Conservation (phyloP, 2,888 invertebrate species). For the Cantharis lateralis region DNA sequence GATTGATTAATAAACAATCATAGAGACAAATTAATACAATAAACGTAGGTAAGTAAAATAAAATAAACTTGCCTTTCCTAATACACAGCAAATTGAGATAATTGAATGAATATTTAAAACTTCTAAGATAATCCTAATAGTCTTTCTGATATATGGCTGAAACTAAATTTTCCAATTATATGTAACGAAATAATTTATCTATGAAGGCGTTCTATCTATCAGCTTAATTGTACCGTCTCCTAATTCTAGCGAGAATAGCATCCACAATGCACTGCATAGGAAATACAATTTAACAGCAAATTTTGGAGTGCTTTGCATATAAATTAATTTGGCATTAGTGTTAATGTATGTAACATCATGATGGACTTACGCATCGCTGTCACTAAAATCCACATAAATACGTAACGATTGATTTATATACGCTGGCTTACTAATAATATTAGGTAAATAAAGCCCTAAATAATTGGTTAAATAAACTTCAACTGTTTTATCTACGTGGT, state of each 20-base stretch:
- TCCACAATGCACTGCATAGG: constrained; percentile 1
- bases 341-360: constrained; percentile 27
- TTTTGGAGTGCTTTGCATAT: constrained; percentile 28
- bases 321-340: constrained; percentile 32
- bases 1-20: constrained; percentile 38
- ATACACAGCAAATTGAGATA: background rate
- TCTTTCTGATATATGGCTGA: background rate
- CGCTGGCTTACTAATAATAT: constrained; percentile 18
- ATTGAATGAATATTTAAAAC: background rate
- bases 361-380: constrained; percentile 17
- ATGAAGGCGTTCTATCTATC: constrained; percentile 3
- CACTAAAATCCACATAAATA: constrained; percentile 24
- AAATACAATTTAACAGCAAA: constrained; percentile 12
- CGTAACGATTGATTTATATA: constrained; percentile 23
- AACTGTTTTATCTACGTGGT: background rate
- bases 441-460: background rate
- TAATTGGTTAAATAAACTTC: background rate
- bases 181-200: background rate
- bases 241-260: constrained; percentile 1
- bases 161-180: background rate
- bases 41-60: background rate
- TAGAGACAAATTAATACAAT: constrained; percentile 26
- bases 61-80: background rate
- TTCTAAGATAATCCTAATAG: background rate
- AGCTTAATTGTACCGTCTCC: constrained; percentile 6